Percentiles rank a stretch among this genome's conserved stretches.
Evolutionary conservation across 1,140 invertebrate genomes (phyloP).

Genomic region (Apis laboriosa): DNA sequence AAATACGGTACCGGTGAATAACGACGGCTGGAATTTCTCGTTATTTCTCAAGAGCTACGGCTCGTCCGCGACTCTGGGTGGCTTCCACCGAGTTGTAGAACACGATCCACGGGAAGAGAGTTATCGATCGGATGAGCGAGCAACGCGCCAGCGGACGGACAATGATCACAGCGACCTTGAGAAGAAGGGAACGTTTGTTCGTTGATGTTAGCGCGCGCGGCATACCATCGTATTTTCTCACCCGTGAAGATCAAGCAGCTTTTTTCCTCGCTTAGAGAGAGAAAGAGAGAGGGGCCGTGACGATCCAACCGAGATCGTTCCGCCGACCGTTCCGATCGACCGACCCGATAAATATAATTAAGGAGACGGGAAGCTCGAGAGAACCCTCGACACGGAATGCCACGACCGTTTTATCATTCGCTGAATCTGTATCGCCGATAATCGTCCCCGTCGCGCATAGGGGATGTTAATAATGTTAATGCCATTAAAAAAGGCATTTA

Average conservation of each 20-base stretch:
- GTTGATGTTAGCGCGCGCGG: constrained; percentile 34
- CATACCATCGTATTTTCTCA: constrained; percentile 57
- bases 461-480: constrained; percentile 46
- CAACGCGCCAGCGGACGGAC: constrained; percentile 33
- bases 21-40: constrained; percentile 38
- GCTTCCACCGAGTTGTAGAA: constrained; percentile 10
- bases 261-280: background rate
- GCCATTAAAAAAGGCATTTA: background rate
- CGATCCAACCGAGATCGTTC: constrained; percentile 41
- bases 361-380: constrained; percentile 50
- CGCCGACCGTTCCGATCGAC: constrained; percentile 51
- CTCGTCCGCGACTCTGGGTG: constrained; percentile 7
- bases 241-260: constrained; percentile 49
- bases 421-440: constrained; percentile 49
- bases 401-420: constrained; percentile 41
- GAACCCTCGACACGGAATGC: constrained; percentile 44
- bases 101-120: constrained; percentile 25
- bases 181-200: constrained; percentile 58
- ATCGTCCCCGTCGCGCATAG: constrained; percentile 36
- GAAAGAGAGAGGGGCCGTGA: constrained; percentile 14
- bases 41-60: constrained; percentile 18
- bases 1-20: constrained; percentile 25
- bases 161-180: constrained; percentile 53
- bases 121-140: constrained; percentile 49
- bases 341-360: constrained; percentile 57